These are phyloP conservation scores for Hemiprocne comata DNA, from an alignment of 2,113 vertebrate species.

Conservation along the genomic window DNA sequence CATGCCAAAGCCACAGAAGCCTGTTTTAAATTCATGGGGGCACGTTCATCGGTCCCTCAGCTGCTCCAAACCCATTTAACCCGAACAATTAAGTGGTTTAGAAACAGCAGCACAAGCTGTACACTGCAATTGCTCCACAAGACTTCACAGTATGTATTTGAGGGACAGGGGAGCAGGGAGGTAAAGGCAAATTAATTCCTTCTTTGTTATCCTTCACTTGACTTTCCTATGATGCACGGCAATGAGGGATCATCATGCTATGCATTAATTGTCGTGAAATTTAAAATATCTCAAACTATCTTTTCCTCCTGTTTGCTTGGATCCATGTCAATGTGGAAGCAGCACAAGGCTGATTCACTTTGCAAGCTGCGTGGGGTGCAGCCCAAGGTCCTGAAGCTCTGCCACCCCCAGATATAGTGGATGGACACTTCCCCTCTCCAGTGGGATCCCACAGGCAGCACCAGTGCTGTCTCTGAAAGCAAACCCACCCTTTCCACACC, in stretches of 20 bases:
- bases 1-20: not conserved
- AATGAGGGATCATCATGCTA: not conserved
- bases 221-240: not conserved
- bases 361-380: not conserved
- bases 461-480: not conserved
- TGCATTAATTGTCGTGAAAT: not conserved
- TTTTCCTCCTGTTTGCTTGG: not conserved
- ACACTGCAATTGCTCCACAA: not conserved
- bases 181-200: not conserved
- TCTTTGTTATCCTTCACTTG: not conserved
- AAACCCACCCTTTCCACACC: not conserved
- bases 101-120: not conserved
- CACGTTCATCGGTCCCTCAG: constrained; percentile 31
- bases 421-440: accelerated
- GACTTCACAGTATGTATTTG: not conserved
- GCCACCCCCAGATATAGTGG: accelerated
- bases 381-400: not conserved
- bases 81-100: constrained; percentile 24
- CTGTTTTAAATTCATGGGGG: constrained; percentile 55
- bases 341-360: accelerated
- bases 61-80: constrained; percentile 51
- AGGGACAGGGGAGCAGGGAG: not conserved
- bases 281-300: not conserved
- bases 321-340: not conserved
- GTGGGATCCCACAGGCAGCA: accelerated